A percentile compares a stretch with the other conserved stretches of the same genome.
These are phyloP conservation scores for Yponomeuta plumbellus DNA, from an alignment of 2,888 invertebrate genomes.

Conservation along the genomic window DNA sequence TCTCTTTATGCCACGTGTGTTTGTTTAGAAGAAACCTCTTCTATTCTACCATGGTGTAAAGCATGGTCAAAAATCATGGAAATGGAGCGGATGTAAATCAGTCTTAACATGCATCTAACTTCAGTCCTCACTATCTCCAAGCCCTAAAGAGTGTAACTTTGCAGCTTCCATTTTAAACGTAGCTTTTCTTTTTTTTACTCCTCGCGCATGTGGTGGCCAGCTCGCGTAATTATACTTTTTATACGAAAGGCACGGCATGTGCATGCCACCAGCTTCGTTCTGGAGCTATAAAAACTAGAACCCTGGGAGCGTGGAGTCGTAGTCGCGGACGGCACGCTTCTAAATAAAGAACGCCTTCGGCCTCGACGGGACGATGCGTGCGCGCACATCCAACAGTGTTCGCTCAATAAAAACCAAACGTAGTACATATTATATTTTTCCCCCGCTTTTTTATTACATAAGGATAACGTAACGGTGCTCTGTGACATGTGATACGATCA, in stretches of 20 bases:
- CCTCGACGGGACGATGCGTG: conserved; percentile 60
- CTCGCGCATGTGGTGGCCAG: background rate
- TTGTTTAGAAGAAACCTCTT: too few relatives aligned
- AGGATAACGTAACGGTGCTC: conserved; percentile 30
- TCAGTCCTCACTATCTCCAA: background rate
- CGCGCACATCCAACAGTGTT: conserved; percentile 50
- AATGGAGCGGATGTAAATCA: too few relatives aligned
- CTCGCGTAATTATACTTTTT: background rate
- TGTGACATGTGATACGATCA: conserved; percentile 15
- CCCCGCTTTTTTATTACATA: conserved; percentile 33
- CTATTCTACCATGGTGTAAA: too few relatives aligned
- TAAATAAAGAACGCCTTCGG: conserved; percentile 67
- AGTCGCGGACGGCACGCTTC: conserved; percentile 58
- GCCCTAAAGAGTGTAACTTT: too few relatives aligned
- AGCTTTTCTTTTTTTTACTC: background rate
- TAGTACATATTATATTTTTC: conserved; percentile 70
- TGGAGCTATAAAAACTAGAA: conserved; percentile 17
- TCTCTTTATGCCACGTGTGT: too few relatives aligned
- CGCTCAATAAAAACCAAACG: conserved; percentile 64
- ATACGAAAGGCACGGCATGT: background rate
- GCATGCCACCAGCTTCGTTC: background rate
- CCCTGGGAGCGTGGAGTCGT: conserved; percentile 31
- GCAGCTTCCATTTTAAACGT: background rate
- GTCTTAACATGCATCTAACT: too few relatives aligned
- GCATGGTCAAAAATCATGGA: too few relatives aligned